Evolutionary conservation across 2,888 invertebrate species (phyloP).

Genomic region (Scotopteryx bipunctaria): DNA sequence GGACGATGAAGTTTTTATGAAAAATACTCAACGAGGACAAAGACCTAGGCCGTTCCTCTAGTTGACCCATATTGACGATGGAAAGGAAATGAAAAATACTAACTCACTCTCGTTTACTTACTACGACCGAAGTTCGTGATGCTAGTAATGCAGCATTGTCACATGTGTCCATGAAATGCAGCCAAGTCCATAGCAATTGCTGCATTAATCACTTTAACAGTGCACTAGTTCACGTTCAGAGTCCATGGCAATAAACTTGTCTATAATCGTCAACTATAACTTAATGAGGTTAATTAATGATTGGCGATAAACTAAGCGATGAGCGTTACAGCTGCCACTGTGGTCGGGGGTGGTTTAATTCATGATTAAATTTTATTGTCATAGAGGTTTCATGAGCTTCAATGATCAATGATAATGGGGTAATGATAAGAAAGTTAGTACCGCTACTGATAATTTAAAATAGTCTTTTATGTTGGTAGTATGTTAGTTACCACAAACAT

Average conservation of each 20-base stretch:
- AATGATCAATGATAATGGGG: constrained; percentile 1
- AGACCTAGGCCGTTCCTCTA: no score
- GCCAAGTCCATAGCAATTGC: constrained; percentile 1
- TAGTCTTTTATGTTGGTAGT: background rate
- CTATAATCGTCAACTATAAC: constrained; percentile 35
- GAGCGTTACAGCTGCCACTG: constrained; percentile 29
- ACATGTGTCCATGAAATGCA: background rate
- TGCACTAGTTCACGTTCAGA: constrained; percentile 29
- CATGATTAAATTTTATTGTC: constrained; percentile 21
- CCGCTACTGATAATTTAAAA: background rate
- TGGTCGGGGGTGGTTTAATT: constrained; percentile 18
- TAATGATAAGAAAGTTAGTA: background rate
- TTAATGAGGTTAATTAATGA: constrained; percentile 38
- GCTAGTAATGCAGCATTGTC: no score
- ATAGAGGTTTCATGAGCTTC: constrained; percentile 2
- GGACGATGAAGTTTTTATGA: no score
- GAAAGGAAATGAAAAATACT: no score
- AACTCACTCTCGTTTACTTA: no score
- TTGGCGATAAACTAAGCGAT: constrained; percentile 28
- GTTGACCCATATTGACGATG: no score
- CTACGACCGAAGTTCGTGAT: no score
- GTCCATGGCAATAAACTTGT: constrained; percentile 29
- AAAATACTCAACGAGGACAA: no score
- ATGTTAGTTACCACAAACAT: background rate
- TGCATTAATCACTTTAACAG: constrained; percentile 28